Percentiles rank a stretch among this genome's conserved stretches.
phyloP scores from a whole-genome alignment of 2,113 vertebrate species.

The cattle (Bos taurus) region ARS-UCD2.0 NC_037345.1:8288501-8289000 shows the following conservation, averaged over 20 bases:
- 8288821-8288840: not conserved
- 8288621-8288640: not conserved
- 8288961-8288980: not conserved
- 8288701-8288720: not conserved
- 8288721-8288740: not conserved
- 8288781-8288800: not conserved
- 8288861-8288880: too few relatives aligned
- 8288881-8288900: not conserved
- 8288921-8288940: not conserved
- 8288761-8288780: not conserved
- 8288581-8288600: not conserved
- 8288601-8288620: not conserved
- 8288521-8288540: not conserved
- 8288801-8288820: not conserved
- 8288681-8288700: not conserved
- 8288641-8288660: not conserved
- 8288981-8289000: not conserved
- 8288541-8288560: not conserved
- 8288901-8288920: not conserved
- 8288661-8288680: not conserved
- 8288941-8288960: not conserved
- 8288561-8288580: not conserved
- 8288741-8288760: not conserved
- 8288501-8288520: not conserved
- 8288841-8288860: accelerated